A percentile compares a stretch with the other conserved stretches of the same genome.
These are phyloP conservation scores for Cirrhinus mrigala DNA, from an alignment of 2,797 vertebrate genomes.

Conservation along the genomic window DNA sequence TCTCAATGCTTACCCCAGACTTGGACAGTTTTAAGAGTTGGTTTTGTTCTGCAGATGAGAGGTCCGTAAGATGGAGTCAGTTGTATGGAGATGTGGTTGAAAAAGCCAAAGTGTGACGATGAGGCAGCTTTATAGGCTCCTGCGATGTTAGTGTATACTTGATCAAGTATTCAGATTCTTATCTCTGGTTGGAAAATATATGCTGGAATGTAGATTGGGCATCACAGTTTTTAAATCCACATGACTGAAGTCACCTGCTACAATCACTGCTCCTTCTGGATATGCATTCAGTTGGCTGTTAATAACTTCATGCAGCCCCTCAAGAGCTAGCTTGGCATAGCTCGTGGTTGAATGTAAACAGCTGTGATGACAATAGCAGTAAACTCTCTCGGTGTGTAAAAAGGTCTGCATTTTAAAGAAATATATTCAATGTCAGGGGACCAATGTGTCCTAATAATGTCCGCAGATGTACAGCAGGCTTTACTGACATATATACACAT, in stretches of 20 bases:
- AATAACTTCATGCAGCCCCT: background rate
- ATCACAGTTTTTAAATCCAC: too few species aligned
- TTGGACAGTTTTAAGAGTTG: background rate
- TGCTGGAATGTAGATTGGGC: too few species aligned
- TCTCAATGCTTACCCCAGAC: too few species aligned
- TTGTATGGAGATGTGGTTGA: background rate
- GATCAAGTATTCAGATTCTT: background rate
- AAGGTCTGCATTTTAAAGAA: slow-evolving; percentile 9
- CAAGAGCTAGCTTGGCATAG: slow-evolving; percentile 15
- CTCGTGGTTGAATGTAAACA: slow-evolving; percentile 20
- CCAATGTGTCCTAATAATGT: background rate
- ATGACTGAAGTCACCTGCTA: background rate
- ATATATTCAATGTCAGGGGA: slow-evolving; percentile 14
- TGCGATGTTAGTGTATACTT: background rate
- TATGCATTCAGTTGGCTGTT: slow-evolving; percentile 32
- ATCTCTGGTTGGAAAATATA: background rate
- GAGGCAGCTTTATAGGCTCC: background rate
- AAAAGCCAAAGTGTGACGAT: background rate
- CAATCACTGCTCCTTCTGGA: slow-evolving; percentile 23
- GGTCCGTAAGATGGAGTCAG: background rate
- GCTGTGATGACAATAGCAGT: background rate
- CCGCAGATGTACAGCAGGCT: background rate
- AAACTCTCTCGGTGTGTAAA: slow-evolving; percentile 8
- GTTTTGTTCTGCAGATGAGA: background rate
- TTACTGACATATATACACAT: background rate